Conservation (phyloP, 2,113 vertebrate species). For the Tilapia sparmanii region DNA sequence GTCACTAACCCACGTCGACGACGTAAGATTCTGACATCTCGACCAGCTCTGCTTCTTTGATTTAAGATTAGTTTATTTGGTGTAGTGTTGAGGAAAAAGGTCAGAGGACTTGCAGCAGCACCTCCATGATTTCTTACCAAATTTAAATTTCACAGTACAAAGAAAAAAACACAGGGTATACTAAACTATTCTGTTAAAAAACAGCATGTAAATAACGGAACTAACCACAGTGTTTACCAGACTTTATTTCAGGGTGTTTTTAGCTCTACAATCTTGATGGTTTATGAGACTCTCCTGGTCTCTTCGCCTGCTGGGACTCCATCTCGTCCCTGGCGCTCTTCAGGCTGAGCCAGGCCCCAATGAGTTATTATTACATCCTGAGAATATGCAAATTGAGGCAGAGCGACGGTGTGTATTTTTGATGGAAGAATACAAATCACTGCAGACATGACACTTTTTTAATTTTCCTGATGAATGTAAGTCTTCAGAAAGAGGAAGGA, state of each 20-base stretch:
- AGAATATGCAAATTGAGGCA: constrained; percentile 67
- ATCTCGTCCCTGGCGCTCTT: neutral
- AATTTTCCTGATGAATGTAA: constrained; percentile 71
- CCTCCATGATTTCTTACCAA: rapidly evolving
- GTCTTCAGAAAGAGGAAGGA: constrained; percentile 56
- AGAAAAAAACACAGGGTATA: neutral
- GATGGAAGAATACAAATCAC: constrained; percentile 70
- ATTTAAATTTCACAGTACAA: neutral
- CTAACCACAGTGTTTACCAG: neutral
- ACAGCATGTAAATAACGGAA: neutral
- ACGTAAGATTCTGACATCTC: neutral
- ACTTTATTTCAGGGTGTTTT: neutral
- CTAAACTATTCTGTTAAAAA: neutral
- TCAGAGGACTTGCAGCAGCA: neutral
- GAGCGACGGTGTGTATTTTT: constrained; percentile 58
- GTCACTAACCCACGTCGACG: neutral
- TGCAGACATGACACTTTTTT: constrained; percentile 68
- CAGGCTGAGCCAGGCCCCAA: neutral
- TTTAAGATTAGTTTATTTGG: neutral
- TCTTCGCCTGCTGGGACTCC: neutral
- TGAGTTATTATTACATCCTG: constrained; percentile 62
- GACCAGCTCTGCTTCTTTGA: neutral
- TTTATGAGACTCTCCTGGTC: neutral
- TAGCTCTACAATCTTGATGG: neutral
- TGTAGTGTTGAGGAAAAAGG: neutral